A percentile compares a stretch with the other conserved stretches of the same genome.
phyloP scores from a whole-genome alignment of 2,888 invertebrate species.

The Dynastes maya region DNA sequence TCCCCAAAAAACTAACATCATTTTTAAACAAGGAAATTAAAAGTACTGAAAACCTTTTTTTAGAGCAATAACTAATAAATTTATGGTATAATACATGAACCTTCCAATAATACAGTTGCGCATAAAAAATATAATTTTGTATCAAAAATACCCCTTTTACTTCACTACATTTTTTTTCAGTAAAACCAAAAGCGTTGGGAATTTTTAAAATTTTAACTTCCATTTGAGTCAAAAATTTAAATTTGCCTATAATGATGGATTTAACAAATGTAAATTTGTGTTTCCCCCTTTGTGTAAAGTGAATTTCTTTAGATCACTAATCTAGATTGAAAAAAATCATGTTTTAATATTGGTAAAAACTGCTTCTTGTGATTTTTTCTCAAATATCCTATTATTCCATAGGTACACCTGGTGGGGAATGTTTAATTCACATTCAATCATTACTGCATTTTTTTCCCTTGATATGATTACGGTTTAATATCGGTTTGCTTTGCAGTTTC shows the following conservation, averaged over 20 bases:
- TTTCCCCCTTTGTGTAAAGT: constrained; percentile 73
- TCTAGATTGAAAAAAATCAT: constrained; percentile 88
- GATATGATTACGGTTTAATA: constrained; percentile 80
- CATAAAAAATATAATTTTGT: constrained; percentile 94
- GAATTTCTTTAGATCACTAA: constrained; percentile 82
- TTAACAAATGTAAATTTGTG: constrained; percentile 80
- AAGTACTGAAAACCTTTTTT: constrained; percentile 76
- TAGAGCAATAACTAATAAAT: constrained; percentile 20
- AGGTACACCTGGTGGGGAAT: constrained; percentile 65
- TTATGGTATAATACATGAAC: constrained; percentile 82
- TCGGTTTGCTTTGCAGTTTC: constrained; percentile 66
- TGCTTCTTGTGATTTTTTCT: constrained; percentile 76
- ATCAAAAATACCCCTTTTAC: constrained; percentile 96
- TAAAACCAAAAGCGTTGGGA: constrained; percentile 88
- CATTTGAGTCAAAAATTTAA: constrained; percentile 85
- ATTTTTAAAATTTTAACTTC: constrained; percentile 81
- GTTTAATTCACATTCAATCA: constrained; percentile 77
- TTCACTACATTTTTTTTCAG: constrained; percentile 94
- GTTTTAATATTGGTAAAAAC: constrained; percentile 88
- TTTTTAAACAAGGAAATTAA: constrained; percentile 98
- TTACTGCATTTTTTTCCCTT: constrained; percentile 81
- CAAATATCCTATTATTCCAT: constrained; percentile 66
- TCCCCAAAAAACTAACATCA: constrained; percentile 96
- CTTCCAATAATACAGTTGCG: constrained; percentile 91
- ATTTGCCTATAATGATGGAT: constrained; percentile 84